Percentiles rank a stretch among this genome's conserved stretches.
phyloP scores from a whole-genome alignment of 2,113 vertebrate genomes.

The Lampris incognitus region DNA sequence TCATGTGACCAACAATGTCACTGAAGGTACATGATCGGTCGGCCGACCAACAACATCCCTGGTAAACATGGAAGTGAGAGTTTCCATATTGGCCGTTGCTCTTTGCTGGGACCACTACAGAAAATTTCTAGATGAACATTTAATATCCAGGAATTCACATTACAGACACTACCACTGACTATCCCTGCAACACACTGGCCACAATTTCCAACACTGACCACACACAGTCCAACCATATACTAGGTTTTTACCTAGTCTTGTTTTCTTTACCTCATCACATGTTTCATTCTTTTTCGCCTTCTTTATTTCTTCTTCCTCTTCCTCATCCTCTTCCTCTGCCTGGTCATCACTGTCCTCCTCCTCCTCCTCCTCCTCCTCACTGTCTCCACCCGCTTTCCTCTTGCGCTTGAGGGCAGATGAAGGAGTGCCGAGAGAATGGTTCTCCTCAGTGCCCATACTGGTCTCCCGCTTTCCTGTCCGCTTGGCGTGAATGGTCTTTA shows the following conservation, averaged over 20 bases:
- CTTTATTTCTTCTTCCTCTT: slow-evolving; percentile 96
- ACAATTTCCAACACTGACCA: too few species aligned
- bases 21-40: too few species aligned
- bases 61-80: too few species aligned
- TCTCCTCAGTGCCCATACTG: slow-evolving; percentile 85
- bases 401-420: slow-evolving; percentile 89
- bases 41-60: too few species aligned
- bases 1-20: too few species aligned
- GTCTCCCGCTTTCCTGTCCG: slow-evolving; percentile 92
- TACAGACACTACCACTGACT: too few species aligned
- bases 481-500: slow-evolving; percentile 95
- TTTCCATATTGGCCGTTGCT: too few species aligned
- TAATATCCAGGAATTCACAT: too few species aligned
- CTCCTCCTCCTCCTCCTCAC: slow-evolving; percentile 91
- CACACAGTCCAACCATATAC: too few species aligned
- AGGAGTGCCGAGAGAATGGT: slow-evolving; percentile 85
- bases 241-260: not conserved
- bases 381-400: slow-evolving; percentile 88
- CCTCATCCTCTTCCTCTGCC: slow-evolving; percentile 94
- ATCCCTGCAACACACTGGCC: too few species aligned
- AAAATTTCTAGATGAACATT: too few species aligned
- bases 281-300: slow-evolving; percentile 92
- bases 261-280: slow-evolving; percentile 88
- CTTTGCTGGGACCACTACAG: too few species aligned
- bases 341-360: slow-evolving; percentile 90